Percentiles rank a stretch among this genome's conserved stretches.
phyloP scores from a whole-genome alignment of 1,140 invertebrate species.

The Mylabris phalerata region DNA sequence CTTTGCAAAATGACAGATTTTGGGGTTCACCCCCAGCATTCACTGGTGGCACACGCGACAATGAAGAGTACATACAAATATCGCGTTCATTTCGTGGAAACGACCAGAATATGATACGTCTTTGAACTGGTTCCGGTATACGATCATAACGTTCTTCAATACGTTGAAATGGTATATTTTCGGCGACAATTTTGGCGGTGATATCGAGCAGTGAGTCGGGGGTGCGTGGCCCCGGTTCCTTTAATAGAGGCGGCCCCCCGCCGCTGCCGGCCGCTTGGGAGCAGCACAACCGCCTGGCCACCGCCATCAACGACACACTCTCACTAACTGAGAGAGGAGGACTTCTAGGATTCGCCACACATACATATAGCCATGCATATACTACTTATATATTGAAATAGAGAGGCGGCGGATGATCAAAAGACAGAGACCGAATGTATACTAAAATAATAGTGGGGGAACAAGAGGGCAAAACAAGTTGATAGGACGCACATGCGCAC shows the following conservation, averaged over 20 bases:
- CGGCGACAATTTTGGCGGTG: constrained; percentile 74
- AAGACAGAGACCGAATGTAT: no score
- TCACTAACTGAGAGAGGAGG: constrained; percentile 27
- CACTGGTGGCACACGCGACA: constrained; percentile 55
- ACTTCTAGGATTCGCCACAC: no score
- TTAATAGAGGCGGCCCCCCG: constrained; percentile 34
- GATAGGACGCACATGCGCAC: constrained; percentile 19
- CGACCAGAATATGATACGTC: constrained; percentile 81
- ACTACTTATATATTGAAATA: no score
- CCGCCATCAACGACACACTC: constrained; percentile 36
- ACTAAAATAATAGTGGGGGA: no score
- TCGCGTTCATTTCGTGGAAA: constrained; percentile 79
- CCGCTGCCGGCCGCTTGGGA: constrained; percentile 35
- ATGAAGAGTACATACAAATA: constrained; percentile 84
- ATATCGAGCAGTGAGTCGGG: constrained; percentile 70
- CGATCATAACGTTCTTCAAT: constrained; percentile 80
- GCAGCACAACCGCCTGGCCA: constrained; percentile 42
- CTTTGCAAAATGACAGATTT: constrained; percentile 77
- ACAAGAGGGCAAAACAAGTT: no score
- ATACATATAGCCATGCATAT: no score
- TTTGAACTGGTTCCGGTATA: constrained; percentile 81
- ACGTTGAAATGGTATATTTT: constrained; percentile 76
- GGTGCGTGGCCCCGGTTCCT: constrained; percentile 45
- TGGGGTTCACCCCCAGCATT: constrained; percentile 54
- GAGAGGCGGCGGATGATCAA: no score